These are phyloP conservation scores for Scrobipalpa costella DNA, from an alignment of 2,888 invertebrate species.

Conservation along the genomic window DNA sequence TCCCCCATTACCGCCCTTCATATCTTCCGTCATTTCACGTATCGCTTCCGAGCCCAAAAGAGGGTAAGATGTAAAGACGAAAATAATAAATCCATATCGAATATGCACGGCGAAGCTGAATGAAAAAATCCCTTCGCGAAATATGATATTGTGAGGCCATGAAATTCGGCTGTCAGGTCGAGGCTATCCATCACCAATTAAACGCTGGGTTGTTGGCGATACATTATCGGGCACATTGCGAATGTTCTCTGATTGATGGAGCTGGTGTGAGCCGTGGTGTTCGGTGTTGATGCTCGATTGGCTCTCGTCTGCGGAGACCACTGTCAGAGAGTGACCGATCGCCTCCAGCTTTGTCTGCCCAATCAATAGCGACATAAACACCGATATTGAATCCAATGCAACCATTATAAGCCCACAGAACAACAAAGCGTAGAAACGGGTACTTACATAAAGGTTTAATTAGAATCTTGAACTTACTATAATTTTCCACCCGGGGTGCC, in stretches of 20 bases:
- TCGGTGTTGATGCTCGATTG: conserved; percentile 52
- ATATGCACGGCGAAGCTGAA: conserved; percentile 70
- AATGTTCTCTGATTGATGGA: conserved; percentile 72
- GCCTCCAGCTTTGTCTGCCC: conserved; percentile 42
- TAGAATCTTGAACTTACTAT: conserved; percentile 48
- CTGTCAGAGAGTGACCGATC: conserved; percentile 67
- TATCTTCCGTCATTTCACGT: conserved; percentile 79
- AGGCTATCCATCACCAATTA: conserved; percentile 77
- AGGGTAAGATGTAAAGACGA: conserved; percentile 74
- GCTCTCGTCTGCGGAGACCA: conserved; percentile 53
- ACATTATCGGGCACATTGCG: conserved; percentile 70
- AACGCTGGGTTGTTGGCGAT: conserved; percentile 72
- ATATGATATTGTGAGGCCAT: conserved; percentile 57
- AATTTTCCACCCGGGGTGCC: conserved; percentile 44
- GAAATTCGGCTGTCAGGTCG: conserved; percentile 58
- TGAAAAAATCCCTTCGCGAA: conserved; percentile 55
- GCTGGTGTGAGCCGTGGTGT: conserved; percentile 58
- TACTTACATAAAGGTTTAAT: conserved; percentile 39
- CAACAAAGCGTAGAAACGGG: neutral
- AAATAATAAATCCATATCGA: conserved; percentile 79
- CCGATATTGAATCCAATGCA: conserved; percentile 45
- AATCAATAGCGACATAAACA: conserved; percentile 45
- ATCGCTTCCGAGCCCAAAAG: conserved; percentile 75
- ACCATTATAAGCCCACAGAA: neutral
- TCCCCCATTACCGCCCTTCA: conserved; percentile 78